These are phyloP conservation scores for Kryptolebias marmoratus DNA, from an alignment of 2,113 vertebrate genomes.

Conservation along the genomic window DNA sequence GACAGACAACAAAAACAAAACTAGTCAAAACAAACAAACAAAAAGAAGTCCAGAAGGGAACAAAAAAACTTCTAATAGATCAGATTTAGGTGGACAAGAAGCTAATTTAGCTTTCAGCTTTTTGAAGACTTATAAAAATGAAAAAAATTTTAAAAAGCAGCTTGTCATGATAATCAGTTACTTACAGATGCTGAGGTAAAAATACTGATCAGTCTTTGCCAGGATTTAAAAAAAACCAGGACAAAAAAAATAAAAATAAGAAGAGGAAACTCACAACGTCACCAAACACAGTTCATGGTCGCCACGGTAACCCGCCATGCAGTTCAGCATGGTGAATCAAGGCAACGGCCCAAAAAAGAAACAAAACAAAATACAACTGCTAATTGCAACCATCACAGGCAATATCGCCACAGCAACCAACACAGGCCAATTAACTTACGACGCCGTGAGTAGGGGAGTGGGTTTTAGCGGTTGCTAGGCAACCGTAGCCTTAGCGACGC, in stretches of 20 bases:
- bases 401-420: slow-evolving; percentile 86
- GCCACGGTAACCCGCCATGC: slow-evolving; percentile 85
- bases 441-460: slow-evolving; percentile 81
- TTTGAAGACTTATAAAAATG: slow-evolving; percentile 26
- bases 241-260: slow-evolving; percentile 81
- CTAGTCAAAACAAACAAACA: slow-evolving; percentile 67
- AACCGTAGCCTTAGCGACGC: slow-evolving; percentile 85
- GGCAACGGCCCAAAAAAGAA: slow-evolving; percentile 78
- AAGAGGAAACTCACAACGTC: slow-evolving; percentile 83
- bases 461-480: slow-evolving; percentile 84
- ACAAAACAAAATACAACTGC: slow-evolving; percentile 73
- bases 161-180: slow-evolving; percentile 80
- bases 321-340: slow-evolving; percentile 84
- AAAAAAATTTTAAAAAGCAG: slow-evolving; percentile 12
- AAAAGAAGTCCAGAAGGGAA: slow-evolving; percentile 56
- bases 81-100: slow-evolving; percentile 43
- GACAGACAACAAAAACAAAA: slow-evolving; percentile 79
- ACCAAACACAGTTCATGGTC: slow-evolving; percentile 86
- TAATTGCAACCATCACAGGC: slow-evolving; percentile 87
- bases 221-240: slow-evolving; percentile 73
- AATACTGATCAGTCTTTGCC: slow-evolving; percentile 82
- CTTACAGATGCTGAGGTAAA: slow-evolving; percentile 77
- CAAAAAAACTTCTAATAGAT: slow-evolving; percentile 33
- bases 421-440: slow-evolving; percentile 89
- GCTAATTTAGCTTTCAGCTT: slow-evolving; percentile 45